Conservation (phyloP, 2,113 vertebrate genomes). For the Micronycteris hirsuta region DNA sequence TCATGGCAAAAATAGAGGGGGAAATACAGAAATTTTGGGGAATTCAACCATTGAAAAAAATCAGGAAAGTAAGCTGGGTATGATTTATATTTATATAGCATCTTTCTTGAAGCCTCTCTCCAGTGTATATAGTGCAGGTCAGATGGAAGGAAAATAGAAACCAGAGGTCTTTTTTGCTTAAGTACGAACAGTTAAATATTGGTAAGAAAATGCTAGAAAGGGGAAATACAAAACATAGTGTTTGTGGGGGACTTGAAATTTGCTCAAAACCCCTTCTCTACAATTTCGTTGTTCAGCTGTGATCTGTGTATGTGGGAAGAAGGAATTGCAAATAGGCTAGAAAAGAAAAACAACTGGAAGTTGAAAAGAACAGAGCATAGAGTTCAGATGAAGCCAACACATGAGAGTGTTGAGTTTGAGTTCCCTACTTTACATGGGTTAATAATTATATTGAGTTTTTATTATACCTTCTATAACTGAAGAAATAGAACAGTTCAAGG, state of each 20-base stretch:
- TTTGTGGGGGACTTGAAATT: background rate
- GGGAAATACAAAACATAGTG: background rate
- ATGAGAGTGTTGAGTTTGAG: background rate
- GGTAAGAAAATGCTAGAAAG: background rate
- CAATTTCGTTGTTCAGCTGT: background rate
- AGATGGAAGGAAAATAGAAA: background rate
- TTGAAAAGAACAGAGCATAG: background rate
- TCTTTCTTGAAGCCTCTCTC: background rate
- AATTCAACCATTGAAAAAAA: background rate
- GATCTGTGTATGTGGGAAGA: background rate
- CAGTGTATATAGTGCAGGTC: background rate
- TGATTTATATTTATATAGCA: background rate
- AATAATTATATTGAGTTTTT: background rate
- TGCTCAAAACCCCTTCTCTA: background rate
- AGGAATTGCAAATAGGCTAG: background rate
- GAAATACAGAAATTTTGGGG: background rate
- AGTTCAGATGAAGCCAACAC: too few species aligned
- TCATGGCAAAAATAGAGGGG: background rate
- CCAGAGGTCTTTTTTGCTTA: background rate
- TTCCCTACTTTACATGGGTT: background rate
- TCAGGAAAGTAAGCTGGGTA: background rate
- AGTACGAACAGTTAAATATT: background rate
- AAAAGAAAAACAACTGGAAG: too few species aligned
- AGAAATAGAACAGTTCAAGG: background rate
- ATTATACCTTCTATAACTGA: background rate